These are phyloP conservation scores for Aspidapion aeneum DNA, from an alignment of 2,888 invertebrate species.

Conservation along the genomic window DNA sequence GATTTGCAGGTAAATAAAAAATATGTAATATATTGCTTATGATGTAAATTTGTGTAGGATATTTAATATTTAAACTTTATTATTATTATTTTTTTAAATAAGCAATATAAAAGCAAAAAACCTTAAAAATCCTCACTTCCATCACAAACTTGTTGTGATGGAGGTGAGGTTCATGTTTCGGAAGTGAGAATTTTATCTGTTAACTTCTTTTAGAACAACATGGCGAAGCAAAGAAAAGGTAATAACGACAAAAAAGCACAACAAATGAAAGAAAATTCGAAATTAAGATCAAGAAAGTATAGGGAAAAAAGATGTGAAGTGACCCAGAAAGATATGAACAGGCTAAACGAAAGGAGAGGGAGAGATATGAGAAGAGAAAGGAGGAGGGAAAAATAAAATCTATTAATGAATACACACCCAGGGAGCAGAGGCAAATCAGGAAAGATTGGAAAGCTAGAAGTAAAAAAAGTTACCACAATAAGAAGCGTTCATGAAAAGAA, in stretches of 20 bases:
- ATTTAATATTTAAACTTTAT: not conserved
- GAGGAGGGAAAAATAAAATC: constrained; percentile 7
- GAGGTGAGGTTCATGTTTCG: constrained; percentile 7
- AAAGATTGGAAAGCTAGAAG: constrained; percentile 7
- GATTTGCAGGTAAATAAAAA: constrained; percentile 1
- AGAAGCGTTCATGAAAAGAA: not conserved
- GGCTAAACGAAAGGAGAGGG: constrained; percentile 5
- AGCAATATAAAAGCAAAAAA: constrained; percentile 3
- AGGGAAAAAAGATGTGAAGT: not conserved
- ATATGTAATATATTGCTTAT: not conserved
- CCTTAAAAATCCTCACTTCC: constrained; percentile 9
- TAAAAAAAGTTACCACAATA: constrained; percentile 8
- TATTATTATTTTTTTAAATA: not conserved
- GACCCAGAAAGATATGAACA: constrained; percentile 7
- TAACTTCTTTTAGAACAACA: constrained; percentile 7
- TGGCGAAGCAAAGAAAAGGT: constrained; percentile 6
- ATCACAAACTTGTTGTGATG: constrained; percentile 8
- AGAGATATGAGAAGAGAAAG: constrained; percentile 8
- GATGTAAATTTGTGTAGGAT: not conserved
- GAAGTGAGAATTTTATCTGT: constrained; percentile 9
- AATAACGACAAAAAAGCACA: constrained; percentile 9
- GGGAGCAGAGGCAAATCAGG: constrained; percentile 6
- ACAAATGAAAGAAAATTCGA: constrained; percentile 1
- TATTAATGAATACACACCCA: constrained; percentile 2
- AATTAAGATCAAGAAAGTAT: not conserved